Evolutionary conservation across 1,140 invertebrate genomes (phyloP).

Genomic region (Heliothis virescens): DNA sequence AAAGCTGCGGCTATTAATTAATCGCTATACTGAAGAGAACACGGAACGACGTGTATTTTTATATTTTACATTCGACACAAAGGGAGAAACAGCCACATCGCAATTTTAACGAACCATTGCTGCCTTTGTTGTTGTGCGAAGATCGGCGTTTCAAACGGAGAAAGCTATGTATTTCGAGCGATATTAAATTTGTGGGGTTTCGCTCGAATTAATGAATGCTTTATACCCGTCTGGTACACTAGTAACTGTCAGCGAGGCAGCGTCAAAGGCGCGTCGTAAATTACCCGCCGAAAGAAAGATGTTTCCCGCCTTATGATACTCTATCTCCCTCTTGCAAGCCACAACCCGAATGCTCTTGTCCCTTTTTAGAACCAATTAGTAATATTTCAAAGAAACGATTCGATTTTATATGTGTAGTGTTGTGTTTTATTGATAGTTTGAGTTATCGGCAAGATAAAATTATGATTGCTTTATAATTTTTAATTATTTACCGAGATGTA

Average conservation of each 20-base stretch:
- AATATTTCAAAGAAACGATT: constrained; percentile 69
- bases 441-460: constrained; percentile 8
- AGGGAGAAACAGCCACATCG: constrained; percentile 47
- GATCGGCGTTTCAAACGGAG: constrained; percentile 56
- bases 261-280: constrained; percentile 78
- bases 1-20: constrained; percentile 47
- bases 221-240: constrained; percentile 77
- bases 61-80: constrained; percentile 27
- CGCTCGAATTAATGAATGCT: constrained; percentile 54
- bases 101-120: constrained; percentile 74
- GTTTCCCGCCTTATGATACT: constrained; percentile 69
- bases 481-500: constrained; percentile 11
- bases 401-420: constrained; percentile 63
- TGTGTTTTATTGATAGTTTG: constrained; percentile 39
- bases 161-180: constrained; percentile 64
- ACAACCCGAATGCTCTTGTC: constrained; percentile 51
- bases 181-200: constrained; percentile 41
- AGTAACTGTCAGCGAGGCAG: constrained; percentile 77
- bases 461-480: constrained; percentile 12
- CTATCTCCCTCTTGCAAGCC: constrained; percentile 54
- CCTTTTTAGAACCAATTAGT: constrained; percentile 73
- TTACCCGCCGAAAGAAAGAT: constrained; percentile 74
- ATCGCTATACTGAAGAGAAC: constrained; percentile 45
- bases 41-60: constrained; percentile 57
- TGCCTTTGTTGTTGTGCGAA: constrained; percentile 68